These are phyloP conservation scores for Semnornis frantzii DNA, from an alignment of 2,113 vertebrate genomes.

Conservation along the genomic window DNA sequence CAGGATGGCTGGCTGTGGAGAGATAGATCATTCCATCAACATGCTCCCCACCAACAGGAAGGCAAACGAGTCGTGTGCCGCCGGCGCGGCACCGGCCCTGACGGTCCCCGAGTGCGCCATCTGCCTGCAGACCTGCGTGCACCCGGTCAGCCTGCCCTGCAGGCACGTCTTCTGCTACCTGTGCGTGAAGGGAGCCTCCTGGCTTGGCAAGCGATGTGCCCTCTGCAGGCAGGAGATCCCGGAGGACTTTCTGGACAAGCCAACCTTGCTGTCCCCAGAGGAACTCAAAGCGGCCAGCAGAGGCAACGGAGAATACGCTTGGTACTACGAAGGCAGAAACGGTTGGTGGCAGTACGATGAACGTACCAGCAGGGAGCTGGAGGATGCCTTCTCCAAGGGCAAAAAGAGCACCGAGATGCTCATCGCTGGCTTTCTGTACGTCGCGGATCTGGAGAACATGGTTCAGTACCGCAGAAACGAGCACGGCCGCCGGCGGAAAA, in stretches of 20 bases:
- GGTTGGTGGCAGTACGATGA: constrained; percentile 99
- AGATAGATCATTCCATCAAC: constrained; percentile 85
- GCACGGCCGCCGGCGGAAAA: constrained; percentile 91
- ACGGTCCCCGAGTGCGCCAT: constrained; percentile 91
- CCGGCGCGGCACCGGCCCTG: constrained; percentile 81
- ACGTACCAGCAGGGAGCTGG: constrained; percentile 91
- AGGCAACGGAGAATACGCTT: constrained; percentile 87
- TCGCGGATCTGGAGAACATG: constrained; percentile 97
- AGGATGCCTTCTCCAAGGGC: constrained; percentile 92
- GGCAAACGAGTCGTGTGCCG: constrained; percentile 80
- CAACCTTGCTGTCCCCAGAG: constrained; percentile 90
- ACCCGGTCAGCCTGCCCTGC: constrained; percentile 94
- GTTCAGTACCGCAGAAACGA: constrained; percentile 96
- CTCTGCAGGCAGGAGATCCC: constrained; percentile 96
- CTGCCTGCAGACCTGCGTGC: constrained; percentile 94
- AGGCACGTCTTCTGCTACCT: constrained; percentile 97
- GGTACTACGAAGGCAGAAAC: constrained; percentile 97
- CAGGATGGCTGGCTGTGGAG: constrained; percentile 92
- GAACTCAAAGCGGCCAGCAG: constrained; percentile 89
- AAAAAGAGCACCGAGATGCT: constrained; percentile 97
- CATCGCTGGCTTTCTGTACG: constrained; percentile 94
- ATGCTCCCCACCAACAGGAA: constrained; percentile 84
- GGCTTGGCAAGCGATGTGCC: constrained; percentile 95
- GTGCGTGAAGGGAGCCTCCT: constrained; percentile 97
- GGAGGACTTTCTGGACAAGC: constrained; percentile 94